Percentiles rank a stretch among this genome's conserved stretches.
phyloP scores from a whole-genome alignment of 2,797 vertebrate species.

The Argya squamiceps region DNA sequence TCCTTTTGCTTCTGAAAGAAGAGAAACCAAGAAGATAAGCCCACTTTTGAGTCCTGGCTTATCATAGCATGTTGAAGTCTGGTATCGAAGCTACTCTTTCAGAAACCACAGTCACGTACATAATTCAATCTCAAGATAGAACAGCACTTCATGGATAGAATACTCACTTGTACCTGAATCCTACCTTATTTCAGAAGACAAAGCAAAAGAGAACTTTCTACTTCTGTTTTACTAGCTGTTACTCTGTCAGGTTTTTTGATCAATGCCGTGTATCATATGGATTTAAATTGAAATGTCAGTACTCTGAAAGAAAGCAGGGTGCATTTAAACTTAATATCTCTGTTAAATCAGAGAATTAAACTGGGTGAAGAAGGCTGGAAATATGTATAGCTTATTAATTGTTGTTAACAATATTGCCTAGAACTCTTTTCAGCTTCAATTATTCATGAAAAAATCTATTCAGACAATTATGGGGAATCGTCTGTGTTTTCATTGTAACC shows the following conservation, averaged over 20 bases:
- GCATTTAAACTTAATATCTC: not conserved
- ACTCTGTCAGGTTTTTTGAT: not conserved
- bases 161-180: not conserved
- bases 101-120: not conserved
- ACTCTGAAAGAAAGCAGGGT: not conserved
- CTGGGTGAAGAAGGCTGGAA: not conserved
- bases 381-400: not conserved
- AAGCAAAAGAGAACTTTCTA: not conserved
- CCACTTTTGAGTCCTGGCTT: not conserved
- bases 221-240: not conserved
- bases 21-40: not conserved
- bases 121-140: not conserved
- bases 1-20: not conserved
- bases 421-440: not conserved
- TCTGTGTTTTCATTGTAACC: not conserved
- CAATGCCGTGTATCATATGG: fast-evolving
- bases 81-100: not conserved
- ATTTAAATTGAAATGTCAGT: not conserved
- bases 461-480: not conserved
- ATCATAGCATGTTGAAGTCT: not conserved
- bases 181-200: not conserved
- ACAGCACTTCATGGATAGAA: not conserved
- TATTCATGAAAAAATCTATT: not conserved
- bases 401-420: not conserved
- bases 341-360: not conserved